A percentile compares a stretch with the other conserved stretches of the same genome.
phyloP scores from a whole-genome alignment of 2,888 invertebrate genomes.

The Digitonthophagus gazella region DNA sequence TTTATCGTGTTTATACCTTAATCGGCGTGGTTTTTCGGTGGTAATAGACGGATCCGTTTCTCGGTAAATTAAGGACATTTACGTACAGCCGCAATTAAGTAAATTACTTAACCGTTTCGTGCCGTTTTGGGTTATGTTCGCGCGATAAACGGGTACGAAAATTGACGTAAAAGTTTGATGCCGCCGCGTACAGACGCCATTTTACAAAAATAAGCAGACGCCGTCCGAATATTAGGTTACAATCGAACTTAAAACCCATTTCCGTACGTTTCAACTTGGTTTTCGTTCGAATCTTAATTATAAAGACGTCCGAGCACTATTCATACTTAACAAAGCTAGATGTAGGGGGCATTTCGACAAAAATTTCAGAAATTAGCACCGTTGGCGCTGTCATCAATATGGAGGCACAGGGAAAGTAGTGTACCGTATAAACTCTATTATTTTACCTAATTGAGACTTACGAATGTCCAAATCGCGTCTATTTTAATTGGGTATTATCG shows the following conservation, averaged over 20 bases:
- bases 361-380: constrained; percentile 68
- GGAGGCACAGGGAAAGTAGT: constrained; percentile 47
- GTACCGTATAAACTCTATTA: constrained; percentile 28
- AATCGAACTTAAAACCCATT: constrained; percentile 17
- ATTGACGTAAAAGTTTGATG: constrained; percentile 28
- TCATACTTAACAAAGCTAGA: constrained; percentile 48
- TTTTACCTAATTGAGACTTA: constrained; percentile 16
- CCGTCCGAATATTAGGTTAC: constrained; percentile 36
- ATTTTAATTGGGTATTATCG: constrained; percentile 2
- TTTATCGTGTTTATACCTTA: background rate
- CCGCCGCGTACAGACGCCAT: constrained; percentile 39
- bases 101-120: constrained; percentile 12
- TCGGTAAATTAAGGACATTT: background rate
- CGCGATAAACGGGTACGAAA: constrained; percentile 20
- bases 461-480: constrained; percentile 7
- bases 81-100: constrained; percentile 3
- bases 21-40: background rate
- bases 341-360: constrained; percentile 65
- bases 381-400: constrained; percentile 68
- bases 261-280: constrained; percentile 15
- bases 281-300: constrained; percentile 25
- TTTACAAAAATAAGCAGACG: constrained; percentile 37
- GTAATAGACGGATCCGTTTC: background rate
- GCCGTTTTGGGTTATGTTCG: constrained; percentile 5
- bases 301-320: constrained; percentile 51